These are phyloP conservation scores for Pterostichus niger DNA, from an alignment of 2,888 invertebrate genomes.

Conservation along the genomic window DNA sequence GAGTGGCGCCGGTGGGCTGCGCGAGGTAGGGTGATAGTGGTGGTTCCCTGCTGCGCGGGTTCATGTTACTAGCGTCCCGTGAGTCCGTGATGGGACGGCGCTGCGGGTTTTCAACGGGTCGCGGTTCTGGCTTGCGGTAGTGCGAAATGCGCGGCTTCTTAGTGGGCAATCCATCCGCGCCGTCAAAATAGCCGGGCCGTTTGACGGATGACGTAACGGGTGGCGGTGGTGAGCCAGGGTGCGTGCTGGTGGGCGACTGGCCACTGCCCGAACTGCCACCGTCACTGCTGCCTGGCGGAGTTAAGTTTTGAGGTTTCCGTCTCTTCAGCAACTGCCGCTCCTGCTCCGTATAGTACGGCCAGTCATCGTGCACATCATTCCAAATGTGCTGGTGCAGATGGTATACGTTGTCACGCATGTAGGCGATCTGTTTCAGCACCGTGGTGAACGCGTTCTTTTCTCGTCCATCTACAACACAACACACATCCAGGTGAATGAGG, in stretches of 20 bases:
- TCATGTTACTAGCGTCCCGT: constrained; percentile 77
- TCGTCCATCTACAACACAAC: constrained; percentile 87
- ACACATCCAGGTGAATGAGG: no score
- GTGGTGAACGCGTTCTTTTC: constrained; percentile 88
- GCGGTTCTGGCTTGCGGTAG: constrained; percentile 81
- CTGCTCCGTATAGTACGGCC: constrained; percentile 96
- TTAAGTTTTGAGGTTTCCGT: constrained; percentile 94
- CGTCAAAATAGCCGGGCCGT: constrained; percentile 82
- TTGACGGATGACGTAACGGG: constrained; percentile 80
- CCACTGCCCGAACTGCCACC: constrained; percentile 87
- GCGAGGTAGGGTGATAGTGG: constrained; percentile 70
- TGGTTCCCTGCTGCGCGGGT: constrained; percentile 76
- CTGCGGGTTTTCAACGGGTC: constrained; percentile 73
- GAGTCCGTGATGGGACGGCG: constrained; percentile 76
- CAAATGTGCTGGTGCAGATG: constrained; percentile 92
- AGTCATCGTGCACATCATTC: constrained; percentile 96
- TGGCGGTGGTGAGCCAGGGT: constrained; percentile 86
- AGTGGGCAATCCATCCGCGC: constrained; percentile 80
- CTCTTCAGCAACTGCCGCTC: constrained; percentile 93
- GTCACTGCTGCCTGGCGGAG: constrained; percentile 93
- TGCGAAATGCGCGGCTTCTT: constrained; percentile 94
- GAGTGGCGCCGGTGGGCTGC: constrained; percentile 67
- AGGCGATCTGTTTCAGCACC: constrained; percentile 89
- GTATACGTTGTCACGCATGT: constrained; percentile 93
- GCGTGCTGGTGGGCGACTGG: constrained; percentile 88